Percentiles rank a stretch among this genome's conserved stretches.
Evolutionary conservation across 2,797 vertebrate species (phyloP).

Genomic region (Tamandua tetradactyla): DNA sequence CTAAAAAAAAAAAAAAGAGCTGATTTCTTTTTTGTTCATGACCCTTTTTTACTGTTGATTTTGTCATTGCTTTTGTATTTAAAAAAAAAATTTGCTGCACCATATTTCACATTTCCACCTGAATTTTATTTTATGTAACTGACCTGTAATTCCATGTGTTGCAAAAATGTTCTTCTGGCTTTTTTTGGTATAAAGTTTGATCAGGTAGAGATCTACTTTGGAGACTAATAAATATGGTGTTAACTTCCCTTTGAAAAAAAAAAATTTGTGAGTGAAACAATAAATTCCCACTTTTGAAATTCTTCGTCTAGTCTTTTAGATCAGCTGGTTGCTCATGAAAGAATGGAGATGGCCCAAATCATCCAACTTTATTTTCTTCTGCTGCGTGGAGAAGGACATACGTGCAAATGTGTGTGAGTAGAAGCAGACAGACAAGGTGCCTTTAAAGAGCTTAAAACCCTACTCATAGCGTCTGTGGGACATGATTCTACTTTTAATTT

Average conservation of each 20-base stretch:
- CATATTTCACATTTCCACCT: neutral
- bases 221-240: neutral
- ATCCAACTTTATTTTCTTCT: neutral
- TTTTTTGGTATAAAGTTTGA: neutral
- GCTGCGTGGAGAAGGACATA: neutral
- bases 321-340: neutral
- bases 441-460: neutral
- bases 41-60: neutral
- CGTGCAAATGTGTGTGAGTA: neutral
- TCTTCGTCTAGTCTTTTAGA: conserved; percentile 6
- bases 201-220: neutral
- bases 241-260: neutral
- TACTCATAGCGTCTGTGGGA: neutral
- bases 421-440: neutral
- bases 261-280: conserved; percentile 31
- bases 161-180: neutral
- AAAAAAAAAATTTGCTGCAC: neutral
- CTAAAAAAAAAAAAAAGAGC: no score
- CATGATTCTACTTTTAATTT: neutral
- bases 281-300: conserved; percentile 37
- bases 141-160: neutral
- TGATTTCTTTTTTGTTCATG: conserved; percentile 15
- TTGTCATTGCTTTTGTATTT: neutral
- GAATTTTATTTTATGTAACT: neutral
- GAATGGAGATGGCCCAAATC: neutral